phyloP scores from a whole-genome alignment of 2,113 vertebrate genomes.

The Bubo blakistoni region DNA sequence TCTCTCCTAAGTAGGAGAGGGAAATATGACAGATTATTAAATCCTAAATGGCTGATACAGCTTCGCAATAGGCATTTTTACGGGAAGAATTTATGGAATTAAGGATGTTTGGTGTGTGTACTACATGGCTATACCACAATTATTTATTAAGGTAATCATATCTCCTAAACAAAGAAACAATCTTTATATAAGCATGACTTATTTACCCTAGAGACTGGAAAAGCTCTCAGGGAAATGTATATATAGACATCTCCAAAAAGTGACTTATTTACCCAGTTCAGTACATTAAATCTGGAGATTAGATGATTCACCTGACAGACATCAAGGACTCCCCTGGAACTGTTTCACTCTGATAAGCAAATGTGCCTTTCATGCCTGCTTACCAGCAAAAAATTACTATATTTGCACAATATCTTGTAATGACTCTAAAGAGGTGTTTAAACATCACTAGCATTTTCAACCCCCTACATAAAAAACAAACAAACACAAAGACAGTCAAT shows the following conservation, averaged over 20 bases:
- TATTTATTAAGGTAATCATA: neutral
- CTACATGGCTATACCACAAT: neutral
- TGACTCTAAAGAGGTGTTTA: slow-evolving; percentile 23
- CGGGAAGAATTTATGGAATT: neutral
- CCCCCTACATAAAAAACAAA: slow-evolving; percentile 2
- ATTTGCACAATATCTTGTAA: slow-evolving; percentile 37
- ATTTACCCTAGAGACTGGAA: neutral
- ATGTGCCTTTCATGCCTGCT: slow-evolving; percentile 7
- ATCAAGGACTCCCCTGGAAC: slow-evolving; percentile 4
- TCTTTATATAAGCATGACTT: neutral
- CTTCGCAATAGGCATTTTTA: neutral
- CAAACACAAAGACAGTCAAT: neutral
- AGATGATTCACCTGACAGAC: slow-evolving; percentile 42
- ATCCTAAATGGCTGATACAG: neutral
- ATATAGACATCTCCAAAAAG: neutral
- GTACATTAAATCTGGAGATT: neutral
- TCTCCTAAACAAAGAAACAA: neutral
- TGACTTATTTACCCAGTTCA: slow-evolving; percentile 12
- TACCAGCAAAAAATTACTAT: slow-evolving; percentile 7
- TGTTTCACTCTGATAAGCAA: slow-evolving; percentile 39
- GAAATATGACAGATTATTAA: neutral
- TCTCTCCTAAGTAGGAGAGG: neutral
- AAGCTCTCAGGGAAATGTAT: neutral
- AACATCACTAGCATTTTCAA: neutral
- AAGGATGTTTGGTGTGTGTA: neutral